These are phyloP conservation scores for Orchestia grillus DNA, from an alignment of 1,140 invertebrate genomes.

Conservation along the genomic window DNA sequence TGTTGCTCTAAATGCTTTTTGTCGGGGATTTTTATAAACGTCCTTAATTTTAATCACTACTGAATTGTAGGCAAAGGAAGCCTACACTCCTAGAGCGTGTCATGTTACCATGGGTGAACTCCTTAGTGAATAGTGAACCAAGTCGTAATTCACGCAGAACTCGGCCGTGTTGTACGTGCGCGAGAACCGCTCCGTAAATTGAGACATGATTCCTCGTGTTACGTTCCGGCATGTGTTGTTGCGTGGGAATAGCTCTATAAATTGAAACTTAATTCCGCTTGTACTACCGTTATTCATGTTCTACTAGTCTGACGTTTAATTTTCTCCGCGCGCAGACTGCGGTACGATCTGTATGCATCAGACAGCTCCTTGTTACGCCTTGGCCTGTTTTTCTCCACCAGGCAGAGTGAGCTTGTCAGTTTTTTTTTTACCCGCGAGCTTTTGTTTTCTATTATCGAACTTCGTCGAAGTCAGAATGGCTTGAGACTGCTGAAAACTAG, in stretches of 20 bases:
- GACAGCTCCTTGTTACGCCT: slow-evolving; percentile 1
- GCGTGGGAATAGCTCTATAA: neutral
- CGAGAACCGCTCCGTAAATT: neutral
- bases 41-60: neutral
- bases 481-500: neutral
- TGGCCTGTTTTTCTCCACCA: neutral
- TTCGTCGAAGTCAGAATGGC: neutral
- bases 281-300: neutral
- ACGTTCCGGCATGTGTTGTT: neutral
- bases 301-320: neutral
- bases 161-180: neutral
- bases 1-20: neutral
- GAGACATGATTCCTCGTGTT: neutral
- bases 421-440: neutral
- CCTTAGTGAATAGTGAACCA: neutral
- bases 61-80: neutral
- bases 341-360: neutral
- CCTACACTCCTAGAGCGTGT: neutral
- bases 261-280: neutral
- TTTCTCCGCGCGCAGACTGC: neutral
- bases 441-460: neutral
- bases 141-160: neutral
- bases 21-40: neutral
- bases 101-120: neutral
- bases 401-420: neutral